A percentile compares a stretch with the other conserved stretches of the same genome.
phyloP scores from a whole-genome alignment of 1,140 invertebrate genomes.

The Drosophila melanica region DNA sequence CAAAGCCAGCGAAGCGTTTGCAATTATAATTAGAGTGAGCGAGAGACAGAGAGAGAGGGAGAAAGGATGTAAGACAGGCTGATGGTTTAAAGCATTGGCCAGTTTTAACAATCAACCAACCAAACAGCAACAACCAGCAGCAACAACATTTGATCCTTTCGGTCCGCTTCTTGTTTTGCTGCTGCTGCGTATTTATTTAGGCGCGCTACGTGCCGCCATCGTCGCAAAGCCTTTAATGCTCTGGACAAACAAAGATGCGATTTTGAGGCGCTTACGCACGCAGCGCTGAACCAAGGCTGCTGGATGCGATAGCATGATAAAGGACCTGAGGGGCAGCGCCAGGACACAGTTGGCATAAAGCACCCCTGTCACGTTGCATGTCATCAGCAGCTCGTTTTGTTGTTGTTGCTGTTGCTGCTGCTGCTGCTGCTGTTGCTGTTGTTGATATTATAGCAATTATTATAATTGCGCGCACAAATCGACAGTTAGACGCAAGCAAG shows the following conservation, averaged over 20 bases:
- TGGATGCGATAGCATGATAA: background rate
- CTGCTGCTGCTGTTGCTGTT: conserved; percentile 30
- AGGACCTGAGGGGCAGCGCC: conserved; percentile 3
- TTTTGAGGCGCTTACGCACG: conserved; percentile 66
- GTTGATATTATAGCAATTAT: conserved; percentile 78
- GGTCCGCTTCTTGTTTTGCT: conserved; percentile 4
- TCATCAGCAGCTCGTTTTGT: conserved; percentile 48
- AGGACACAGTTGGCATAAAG: conserved; percentile 11
- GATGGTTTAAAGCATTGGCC: conserved; percentile 47
- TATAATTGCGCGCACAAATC: conserved; percentile 77
- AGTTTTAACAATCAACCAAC: conserved; percentile 9
- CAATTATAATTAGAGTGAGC: conserved; percentile 64
- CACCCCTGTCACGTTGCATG: conserved; percentile 62
- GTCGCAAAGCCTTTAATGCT: conserved; percentile 72
- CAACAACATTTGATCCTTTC: conserved; percentile 22
- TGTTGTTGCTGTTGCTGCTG: conserved; percentile 23
- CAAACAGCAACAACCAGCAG: background rate
- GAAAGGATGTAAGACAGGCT: background rate
- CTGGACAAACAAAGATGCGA: conserved; percentile 69
- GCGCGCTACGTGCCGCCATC: conserved; percentile 47
- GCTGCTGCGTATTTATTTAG: conserved; percentile 67
- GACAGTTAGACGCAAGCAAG: conserved; percentile 63
- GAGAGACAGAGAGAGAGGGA: background rate
- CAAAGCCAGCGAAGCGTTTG: conserved; percentile 62
- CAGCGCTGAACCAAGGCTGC: conserved; percentile 25